Evolutionary conservation across 2,113 vertebrate genomes (phyloP).

Genomic region (Serilophus lunatus): DNA sequence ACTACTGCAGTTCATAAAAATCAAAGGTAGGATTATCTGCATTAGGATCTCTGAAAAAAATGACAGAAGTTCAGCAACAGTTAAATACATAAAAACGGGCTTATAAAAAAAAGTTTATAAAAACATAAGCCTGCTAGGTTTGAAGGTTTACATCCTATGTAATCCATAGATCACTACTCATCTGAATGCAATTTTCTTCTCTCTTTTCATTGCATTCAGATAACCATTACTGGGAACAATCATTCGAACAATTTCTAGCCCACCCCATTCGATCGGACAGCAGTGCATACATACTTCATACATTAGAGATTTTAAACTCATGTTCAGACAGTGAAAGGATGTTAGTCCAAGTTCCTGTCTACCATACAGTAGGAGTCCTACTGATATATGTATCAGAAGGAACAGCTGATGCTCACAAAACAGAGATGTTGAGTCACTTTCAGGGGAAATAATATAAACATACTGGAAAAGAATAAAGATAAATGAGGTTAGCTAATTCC

Average conservation of each 20-base stretch:
- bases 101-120: too few species aligned
- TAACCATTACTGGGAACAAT: background rate
- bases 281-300: background rate
- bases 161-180: background rate
- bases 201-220: background rate
- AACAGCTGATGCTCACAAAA: background rate
- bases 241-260: background rate
- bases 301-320: background rate
- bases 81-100: too few species aligned
- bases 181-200: background rate
- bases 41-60: background rate
- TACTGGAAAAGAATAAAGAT: background rate
- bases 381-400: background rate
- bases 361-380: background rate
- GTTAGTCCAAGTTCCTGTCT: background rate
- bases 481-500: background rate
- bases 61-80: background rate
- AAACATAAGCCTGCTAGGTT: background rate
- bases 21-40: background rate
- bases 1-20: background rate
- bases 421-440: background rate
- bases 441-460: background rate
- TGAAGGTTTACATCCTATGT: background rate
- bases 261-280: background rate
- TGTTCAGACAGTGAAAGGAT: background rate